Evolutionary conservation across 2,888 invertebrate genomes (phyloP).

Genomic region (Lysandra coridon): DNA sequence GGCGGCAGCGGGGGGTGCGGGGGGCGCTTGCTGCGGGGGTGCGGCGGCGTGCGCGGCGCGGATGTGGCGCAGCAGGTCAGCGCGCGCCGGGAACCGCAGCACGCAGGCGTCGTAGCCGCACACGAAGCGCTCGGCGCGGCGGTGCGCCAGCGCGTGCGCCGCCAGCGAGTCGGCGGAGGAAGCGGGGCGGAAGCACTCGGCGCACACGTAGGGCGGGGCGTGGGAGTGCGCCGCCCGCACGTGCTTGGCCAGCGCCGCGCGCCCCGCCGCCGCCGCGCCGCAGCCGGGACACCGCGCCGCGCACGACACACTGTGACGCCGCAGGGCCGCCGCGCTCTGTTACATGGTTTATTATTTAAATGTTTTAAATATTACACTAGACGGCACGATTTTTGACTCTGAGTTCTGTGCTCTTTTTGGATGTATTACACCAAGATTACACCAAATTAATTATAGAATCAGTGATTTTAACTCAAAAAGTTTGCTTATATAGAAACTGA

Average conservation of each 20-base stretch:
- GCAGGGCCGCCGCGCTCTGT: slow-evolving; percentile 47
- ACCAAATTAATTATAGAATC: no score
- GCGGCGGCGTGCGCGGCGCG: slow-evolving; percentile 62
- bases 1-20: slow-evolving; percentile 36
- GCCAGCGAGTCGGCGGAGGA: slow-evolving; percentile 48
- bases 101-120: slow-evolving; percentile 72
- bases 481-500: no score
- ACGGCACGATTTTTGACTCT: no score
- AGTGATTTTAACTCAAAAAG: no score
- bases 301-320: slow-evolving; percentile 47
- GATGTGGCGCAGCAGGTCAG: slow-evolving; percentile 66
- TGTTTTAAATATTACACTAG: no score
- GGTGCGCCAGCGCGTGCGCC: slow-evolving; percentile 61
- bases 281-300: slow-evolving; percentile 42
- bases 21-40: slow-evolving; percentile 34
- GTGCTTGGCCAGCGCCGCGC: slow-evolving; percentile 48
- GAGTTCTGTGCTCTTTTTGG: no score
- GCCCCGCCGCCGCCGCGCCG: slow-evolving; percentile 40
- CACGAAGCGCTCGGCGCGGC: slow-evolving; percentile 62
- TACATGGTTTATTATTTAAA: not conserved
- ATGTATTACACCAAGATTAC: no score
- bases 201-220: slow-evolving; percentile 51
- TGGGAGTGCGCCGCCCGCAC: slow-evolving; percentile 44
- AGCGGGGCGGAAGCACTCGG: slow-evolving; percentile 51
- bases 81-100: slow-evolving; percentile 55